Percentiles rank a stretch among this genome's conserved stretches.
phyloP scores from a whole-genome alignment of 53 echinoderm and acorn worm species.

The Patiria pectinifera region DNA sequence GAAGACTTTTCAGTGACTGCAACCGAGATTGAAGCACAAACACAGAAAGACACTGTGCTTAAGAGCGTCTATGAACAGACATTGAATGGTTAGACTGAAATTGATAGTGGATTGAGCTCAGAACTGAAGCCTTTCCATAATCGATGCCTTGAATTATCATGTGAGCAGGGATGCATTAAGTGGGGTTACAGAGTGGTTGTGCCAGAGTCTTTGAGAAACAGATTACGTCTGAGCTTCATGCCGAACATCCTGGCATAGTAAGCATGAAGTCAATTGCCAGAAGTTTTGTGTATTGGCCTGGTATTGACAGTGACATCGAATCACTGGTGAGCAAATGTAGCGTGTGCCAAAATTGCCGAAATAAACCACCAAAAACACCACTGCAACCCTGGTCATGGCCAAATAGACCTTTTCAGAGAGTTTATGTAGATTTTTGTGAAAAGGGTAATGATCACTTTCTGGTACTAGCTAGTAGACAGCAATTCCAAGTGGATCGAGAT shows the following conservation, averaged over 20 bases:
- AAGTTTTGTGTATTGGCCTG: neutral
- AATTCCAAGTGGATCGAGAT: conserved; percentile 1
- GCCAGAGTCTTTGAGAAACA: neutral
- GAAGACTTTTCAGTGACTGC: conserved; percentile 35
- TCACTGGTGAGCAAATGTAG: no score
- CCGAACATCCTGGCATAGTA: conserved; percentile 26
- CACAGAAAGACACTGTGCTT: conserved; percentile 35
- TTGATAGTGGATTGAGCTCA: no score
- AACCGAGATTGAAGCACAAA: conserved; percentile 57
- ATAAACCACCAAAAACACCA: no score
- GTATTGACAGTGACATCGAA: no score
- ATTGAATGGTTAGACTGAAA: no score
- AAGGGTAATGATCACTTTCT: conserved; percentile 63
- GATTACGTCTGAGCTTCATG: conserved; percentile 37
- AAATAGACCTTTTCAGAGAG: no score
- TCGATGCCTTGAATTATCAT: no score
- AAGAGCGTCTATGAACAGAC: conserved; percentile 16
- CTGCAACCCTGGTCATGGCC: no score
- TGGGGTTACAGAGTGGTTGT: conserved; percentile 67
- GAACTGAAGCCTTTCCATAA: no score
- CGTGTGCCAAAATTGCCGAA: no score
- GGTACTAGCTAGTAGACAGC: conserved; percentile 35
- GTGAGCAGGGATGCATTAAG: conserved; percentile 20
- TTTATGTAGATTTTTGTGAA: conserved; percentile 56
- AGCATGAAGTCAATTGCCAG: conserved; percentile 39